Evolutionary conservation across 1,140 invertebrate genomes (phyloP).

Genomic region (Coelopa frigida): DNA sequence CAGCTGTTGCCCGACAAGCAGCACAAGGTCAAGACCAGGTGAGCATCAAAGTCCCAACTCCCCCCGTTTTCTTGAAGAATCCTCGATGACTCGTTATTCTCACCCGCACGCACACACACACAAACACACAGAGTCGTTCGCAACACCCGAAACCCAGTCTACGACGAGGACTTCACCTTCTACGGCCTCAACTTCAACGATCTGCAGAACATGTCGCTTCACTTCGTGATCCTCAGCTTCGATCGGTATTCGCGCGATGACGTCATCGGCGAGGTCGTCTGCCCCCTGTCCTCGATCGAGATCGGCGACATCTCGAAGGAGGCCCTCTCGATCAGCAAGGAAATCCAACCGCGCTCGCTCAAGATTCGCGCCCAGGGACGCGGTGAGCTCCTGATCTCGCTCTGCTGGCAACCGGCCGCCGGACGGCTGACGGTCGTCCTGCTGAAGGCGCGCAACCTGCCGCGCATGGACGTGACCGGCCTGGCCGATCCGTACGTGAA

Average conservation of each 20-base stretch:
- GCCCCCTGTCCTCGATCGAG: constrained; percentile 70
- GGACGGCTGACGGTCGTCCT: constrained; percentile 84
- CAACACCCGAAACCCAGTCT: constrained; percentile 86
- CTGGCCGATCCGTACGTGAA: constrained; percentile 94
- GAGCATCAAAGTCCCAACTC: too few relatives aligned
- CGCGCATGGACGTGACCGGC: constrained; percentile 93
- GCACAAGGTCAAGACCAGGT: constrained; percentile 90
- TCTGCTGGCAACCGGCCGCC: constrained; percentile 90
- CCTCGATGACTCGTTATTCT: too few relatives aligned
- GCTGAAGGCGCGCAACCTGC: constrained; percentile 85
- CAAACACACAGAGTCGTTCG: constrained; percentile 86
- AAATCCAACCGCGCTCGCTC: constrained; percentile 78
- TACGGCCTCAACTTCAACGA: constrained; percentile 83
- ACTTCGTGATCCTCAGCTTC: constrained; percentile 93
- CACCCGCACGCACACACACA: too few relatives aligned
- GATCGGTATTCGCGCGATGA: constrained; percentile 95
- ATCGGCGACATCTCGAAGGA: constrained; percentile 71
- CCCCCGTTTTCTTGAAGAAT: neutral
- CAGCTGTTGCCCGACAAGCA: constrained; percentile 91
- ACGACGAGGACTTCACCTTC: constrained; percentile 96
- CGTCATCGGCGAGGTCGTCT: constrained; percentile 94
- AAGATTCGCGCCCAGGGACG: constrained; percentile 85
- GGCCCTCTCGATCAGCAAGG: constrained; percentile 66
- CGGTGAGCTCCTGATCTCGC: constrained; percentile 82
- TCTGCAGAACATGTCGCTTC: constrained; percentile 76